A percentile compares a stretch with the other conserved stretches of the same genome.
Evolutionary conservation across 2,113 vertebrate species (phyloP).

Genomic region (Rynchops niger): DNA sequence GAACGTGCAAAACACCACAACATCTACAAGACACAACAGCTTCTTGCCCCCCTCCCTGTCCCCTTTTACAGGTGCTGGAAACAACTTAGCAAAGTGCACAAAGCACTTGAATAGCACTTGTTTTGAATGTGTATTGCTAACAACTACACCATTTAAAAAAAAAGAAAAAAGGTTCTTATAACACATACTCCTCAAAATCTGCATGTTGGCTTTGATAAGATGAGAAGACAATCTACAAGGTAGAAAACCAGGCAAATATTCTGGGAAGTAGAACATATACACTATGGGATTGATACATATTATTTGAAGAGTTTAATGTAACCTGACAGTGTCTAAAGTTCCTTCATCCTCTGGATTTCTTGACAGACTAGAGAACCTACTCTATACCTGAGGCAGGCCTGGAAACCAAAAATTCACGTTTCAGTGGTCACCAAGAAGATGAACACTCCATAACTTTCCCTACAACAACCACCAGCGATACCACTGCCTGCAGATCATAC

Average conservation of each 20-base stretch:
- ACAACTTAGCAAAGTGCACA: not conserved
- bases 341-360: not conserved
- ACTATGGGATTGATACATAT: not conserved
- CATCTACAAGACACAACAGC: not conserved
- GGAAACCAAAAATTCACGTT: not conserved
- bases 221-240: not conserved
- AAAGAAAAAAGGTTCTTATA: not conserved
- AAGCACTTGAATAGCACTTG: accelerated
- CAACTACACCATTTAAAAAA: not conserved
- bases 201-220: not conserved
- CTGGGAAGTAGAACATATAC: not conserved
- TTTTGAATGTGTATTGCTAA: not conserved
- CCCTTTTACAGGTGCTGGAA: not conserved
- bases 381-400: not conserved
- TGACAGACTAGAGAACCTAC: not conserved
- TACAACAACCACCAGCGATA: not conserved
- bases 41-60: not conserved
- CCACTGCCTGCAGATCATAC: not conserved
- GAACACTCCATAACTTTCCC: not conserved
- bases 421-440: not conserved
- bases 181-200: not conserved
- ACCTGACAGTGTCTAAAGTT: accelerated
- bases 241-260: not conserved
- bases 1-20: not conserved
- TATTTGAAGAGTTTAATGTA: not conserved